Evolutionary conservation across 2,888 invertebrate species (phyloP), one percentile per base, ranked within the genome.

Genomic region (Andrena fulva): DNA sequence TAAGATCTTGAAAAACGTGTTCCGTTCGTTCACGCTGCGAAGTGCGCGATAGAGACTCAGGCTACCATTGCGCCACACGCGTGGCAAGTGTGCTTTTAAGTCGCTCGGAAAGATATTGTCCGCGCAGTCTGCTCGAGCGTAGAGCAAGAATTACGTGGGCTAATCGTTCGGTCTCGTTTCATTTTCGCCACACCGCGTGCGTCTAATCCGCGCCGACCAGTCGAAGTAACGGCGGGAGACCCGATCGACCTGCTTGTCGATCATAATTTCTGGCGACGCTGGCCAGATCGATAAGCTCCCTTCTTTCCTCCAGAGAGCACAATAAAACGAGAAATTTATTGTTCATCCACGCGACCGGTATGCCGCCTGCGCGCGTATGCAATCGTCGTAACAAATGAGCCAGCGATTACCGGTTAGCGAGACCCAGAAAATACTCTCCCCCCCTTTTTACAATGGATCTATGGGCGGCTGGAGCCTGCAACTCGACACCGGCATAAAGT

Each of bases 401-500:
- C 64, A 73, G 63, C 59, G 77, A 78, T 75, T 33, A 63, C 56
- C 76, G 60, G 33, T 27, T 27, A 27, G 31, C 33, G 27, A 62
- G 33, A 1, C 20, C 35, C 5, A 24, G 63, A 42, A 24, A 33
- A 48, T 8, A 33, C 27, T n/a, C 29, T 67, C 24, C 27, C 60
- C 24, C 7, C n/a, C 12, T 8, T 10, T 16, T 2, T 8, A 33
- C 78, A 54, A 64, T 69, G 80, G 42, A 67, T 62, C 54, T 42
- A 60, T 29, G 20, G 3, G 31, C 35, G 1, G 60, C 16, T 24
- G 4, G 12, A 10, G 10, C 35, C 16, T 16, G 35, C 48, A 67
- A 80, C 80, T 72, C 72, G 80, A 72, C 80, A 72, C 72, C 62
- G 24, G n/a, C 48, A 72, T 80, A 80, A 80, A 80, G 67, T 68